phyloP scores from a whole-genome alignment of 2,888 invertebrate species.

The Erebia ligea region DNA sequence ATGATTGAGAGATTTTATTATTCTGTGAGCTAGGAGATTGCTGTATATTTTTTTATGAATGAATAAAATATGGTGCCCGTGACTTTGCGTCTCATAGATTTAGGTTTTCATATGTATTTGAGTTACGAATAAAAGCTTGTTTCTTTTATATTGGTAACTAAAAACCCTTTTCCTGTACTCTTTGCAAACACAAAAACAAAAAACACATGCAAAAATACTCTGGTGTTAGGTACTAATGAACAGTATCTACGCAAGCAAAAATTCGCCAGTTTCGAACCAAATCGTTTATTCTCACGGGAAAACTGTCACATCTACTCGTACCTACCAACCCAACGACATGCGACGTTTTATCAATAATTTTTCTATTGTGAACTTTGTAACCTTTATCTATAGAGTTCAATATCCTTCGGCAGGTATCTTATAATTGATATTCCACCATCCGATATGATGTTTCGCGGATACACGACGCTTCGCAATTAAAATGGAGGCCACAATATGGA shows the following conservation, averaged over 20 bases:
- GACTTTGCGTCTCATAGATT: too few species aligned
- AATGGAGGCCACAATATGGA: slow-evolving; percentile 43
- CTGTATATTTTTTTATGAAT: too few species aligned
- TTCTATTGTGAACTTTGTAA: slow-evolving; percentile 26
- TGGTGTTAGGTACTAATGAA: slow-evolving; percentile 12
- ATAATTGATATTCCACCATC: slow-evolving; percentile 34
- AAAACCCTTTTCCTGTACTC: too few species aligned
- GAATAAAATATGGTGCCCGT: too few species aligned
- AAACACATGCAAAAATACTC: background rate
- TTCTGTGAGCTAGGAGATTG: too few species aligned
- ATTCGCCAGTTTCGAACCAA: slow-evolving; percentile 38
- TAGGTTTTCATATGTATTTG: too few species aligned
- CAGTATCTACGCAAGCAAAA: slow-evolving; percentile 36
- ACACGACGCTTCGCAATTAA: slow-evolving; percentile 40
- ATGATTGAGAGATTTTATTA: too few species aligned
- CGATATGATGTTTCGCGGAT: slow-evolving; percentile 41
- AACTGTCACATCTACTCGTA: slow-evolving; percentile 31
- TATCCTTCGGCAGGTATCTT: slow-evolving; percentile 21
- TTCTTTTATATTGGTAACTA: too few species aligned
- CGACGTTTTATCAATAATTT: slow-evolving; percentile 18
- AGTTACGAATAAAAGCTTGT: too few species aligned
- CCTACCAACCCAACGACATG: slow-evolving; percentile 18
- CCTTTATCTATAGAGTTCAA: slow-evolving; percentile 16
- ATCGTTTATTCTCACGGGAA: slow-evolving; percentile 37
- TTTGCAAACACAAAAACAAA: too few species aligned